These are phyloP conservation scores for Synanthedon formicaeformis DNA, from an alignment of 2,888 invertebrate species.

Conservation along the genomic window DNA sequence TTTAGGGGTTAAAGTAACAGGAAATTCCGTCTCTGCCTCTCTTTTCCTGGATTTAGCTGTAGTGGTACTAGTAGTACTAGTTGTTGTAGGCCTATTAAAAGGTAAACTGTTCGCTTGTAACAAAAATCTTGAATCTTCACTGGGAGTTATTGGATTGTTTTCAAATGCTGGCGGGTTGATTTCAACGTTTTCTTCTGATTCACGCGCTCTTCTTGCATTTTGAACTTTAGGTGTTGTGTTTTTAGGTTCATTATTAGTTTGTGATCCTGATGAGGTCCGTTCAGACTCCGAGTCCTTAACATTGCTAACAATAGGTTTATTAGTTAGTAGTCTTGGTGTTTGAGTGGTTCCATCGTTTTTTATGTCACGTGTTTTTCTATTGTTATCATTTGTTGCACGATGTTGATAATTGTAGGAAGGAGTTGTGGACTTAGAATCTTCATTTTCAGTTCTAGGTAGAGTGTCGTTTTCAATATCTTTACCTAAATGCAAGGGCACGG, in stretches of 20 bases:
- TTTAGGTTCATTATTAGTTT: not conserved
- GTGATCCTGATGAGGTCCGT: not conserved
- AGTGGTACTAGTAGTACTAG: not conserved
- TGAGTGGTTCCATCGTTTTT: not conserved
- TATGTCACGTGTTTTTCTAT: not conserved
- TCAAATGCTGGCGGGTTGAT: not conserved
- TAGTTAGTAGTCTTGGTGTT: not conserved
- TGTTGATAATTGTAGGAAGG: too few relatives aligned
- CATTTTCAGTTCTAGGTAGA: not conserved
- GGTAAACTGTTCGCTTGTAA: not conserved
- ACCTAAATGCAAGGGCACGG: not conserved
- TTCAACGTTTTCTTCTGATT: not conserved
- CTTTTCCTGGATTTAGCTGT: not conserved
- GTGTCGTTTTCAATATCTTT: not conserved
- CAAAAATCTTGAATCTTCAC: not conserved
- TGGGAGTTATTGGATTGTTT: not conserved
- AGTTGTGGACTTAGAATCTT: too few relatives aligned
- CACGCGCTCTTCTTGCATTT: not conserved
- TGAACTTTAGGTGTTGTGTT: conserved; percentile 1
- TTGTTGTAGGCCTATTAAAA: not conserved
- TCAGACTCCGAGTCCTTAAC: not conserved
- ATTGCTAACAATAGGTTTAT: not conserved
- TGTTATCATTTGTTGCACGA: not conserved
- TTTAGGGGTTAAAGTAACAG: not conserved
- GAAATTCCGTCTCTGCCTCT: not conserved